Evolutionary conservation across 1,140 invertebrate species (phyloP).

Genomic region (Scylla paramamosain): DNA sequence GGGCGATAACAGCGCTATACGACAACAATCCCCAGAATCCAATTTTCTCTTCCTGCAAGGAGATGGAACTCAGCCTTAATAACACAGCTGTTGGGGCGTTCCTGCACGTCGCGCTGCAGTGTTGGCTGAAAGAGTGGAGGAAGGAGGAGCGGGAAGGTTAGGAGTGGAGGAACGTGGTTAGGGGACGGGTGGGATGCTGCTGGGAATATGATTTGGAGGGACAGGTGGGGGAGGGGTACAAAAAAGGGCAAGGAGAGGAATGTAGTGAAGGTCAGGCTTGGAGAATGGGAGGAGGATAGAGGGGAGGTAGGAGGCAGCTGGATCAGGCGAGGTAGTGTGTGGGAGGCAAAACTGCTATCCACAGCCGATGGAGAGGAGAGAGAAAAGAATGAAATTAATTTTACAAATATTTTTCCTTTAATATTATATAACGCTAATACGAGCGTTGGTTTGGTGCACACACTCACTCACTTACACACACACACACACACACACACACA

Average conservation of each 20-base stretch:
- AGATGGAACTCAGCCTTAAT: neutral
- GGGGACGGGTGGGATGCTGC: neutral
- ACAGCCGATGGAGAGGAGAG: neutral
- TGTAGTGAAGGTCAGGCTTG: neutral
- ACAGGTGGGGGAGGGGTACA: no score
- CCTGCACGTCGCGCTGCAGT: neutral
- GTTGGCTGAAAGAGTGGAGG: neutral
- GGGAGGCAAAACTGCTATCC: neutral
- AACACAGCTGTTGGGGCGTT: neutral
- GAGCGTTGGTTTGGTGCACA: neutral
- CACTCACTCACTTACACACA: neutral
- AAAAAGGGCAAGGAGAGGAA: no score
- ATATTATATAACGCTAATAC: neutral
- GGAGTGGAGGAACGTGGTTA: neutral
- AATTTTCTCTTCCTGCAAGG: neutral
- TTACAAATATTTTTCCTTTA: neutral
- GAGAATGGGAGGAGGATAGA: neutral
- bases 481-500: constrained; percentile 20
- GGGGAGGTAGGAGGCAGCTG: neutral
- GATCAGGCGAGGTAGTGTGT: neutral
- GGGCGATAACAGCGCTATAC: neutral
- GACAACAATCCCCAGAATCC: neutral
- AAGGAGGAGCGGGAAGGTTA: neutral
- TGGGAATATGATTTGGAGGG: no score
- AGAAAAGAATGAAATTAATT: neutral